phyloP scores from a whole-genome alignment of 2,113 vertebrate species.

The Lophius piscatorius region DNA sequence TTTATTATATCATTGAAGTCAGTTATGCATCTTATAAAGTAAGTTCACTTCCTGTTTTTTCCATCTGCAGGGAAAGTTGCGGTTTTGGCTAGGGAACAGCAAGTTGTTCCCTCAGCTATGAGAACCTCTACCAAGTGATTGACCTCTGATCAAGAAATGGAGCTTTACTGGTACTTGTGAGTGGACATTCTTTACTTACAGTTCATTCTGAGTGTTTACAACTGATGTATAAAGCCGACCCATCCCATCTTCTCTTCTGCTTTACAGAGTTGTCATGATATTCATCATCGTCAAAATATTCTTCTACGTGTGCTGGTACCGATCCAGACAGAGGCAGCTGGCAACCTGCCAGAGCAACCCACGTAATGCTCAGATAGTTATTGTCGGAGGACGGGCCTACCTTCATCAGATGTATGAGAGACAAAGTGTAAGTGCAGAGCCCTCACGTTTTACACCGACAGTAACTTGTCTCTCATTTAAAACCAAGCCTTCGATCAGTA shows the following conservation, averaged over 20 bases:
- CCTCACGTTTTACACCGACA: not conserved
- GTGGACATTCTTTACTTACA: constrained; percentile 29
- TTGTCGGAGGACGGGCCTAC: constrained; percentile 85
- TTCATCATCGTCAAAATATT: constrained; percentile 88
- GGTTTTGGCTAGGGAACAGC: constrained; percentile 15
- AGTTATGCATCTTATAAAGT: not conserved
- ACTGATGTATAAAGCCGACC: not conserved
- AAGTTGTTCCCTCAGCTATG: constrained; percentile 53
- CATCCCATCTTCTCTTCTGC: not conserved
- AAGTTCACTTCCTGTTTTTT: not conserved
- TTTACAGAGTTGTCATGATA: constrained; percentile 82
- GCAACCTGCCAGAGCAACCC: constrained; percentile 86
- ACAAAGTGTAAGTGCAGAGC: constrained; percentile 77
- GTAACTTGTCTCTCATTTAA: not conserved
- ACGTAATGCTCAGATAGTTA: constrained; percentile 86
- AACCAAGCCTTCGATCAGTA: not conserved
- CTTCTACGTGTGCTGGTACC: constrained; percentile 89
- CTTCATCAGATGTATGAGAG: constrained; percentile 86
- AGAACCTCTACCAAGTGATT: constrained; percentile 40
- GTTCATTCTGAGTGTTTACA: not conserved
- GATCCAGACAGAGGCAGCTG: constrained; percentile 86
- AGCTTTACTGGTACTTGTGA: constrained; percentile 88
- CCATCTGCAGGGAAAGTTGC: constrained; percentile 7
- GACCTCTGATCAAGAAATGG: constrained; percentile 73
- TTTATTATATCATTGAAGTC: not conserved